Evolutionary conservation across 2,888 invertebrate species (phyloP).

Genomic region (Lumbricus terrestris): DNA sequence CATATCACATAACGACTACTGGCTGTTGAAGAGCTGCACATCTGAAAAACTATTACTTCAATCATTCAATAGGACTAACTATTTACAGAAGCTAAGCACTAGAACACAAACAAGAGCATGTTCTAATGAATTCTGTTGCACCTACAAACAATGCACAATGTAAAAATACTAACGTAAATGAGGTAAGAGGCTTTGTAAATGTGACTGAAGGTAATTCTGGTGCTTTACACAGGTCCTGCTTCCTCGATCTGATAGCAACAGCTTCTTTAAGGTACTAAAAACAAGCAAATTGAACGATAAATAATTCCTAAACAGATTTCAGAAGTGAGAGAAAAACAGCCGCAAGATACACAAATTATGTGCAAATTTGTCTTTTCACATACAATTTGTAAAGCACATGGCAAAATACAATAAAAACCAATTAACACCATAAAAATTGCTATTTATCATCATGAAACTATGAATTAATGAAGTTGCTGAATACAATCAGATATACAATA

Average conservation of each 20-base stretch:
- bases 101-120: not conserved
- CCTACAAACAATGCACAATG: not conserved
- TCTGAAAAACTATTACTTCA: not conserved
- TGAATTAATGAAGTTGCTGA: not conserved
- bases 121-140: not conserved
- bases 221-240: slow-evolving; percentile 48
- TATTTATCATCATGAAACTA: too few relatives aligned
- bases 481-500: not conserved
- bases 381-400: not conserved
- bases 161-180: slow-evolving; percentile 45
- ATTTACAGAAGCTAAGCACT: not conserved
- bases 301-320: too few relatives aligned
- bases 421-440: not conserved
- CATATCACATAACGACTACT: not conserved
- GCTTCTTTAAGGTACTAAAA: slow-evolving; percentile 55
- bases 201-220: slow-evolving; percentile 46
- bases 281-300: slow-evolving; percentile 16
- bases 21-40: not conserved
- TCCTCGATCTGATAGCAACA: slow-evolving; percentile 49
- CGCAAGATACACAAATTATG: not conserved
- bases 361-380: not conserved
- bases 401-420: not conserved
- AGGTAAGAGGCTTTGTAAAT: slow-evolving; percentile 47
- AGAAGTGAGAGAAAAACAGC: not conserved
- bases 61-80: not conserved